Evolutionary conservation across 2,113 vertebrate genomes (phyloP), one percentile per base, ranked within the genome.

Genomic region (Verasper variegatus): DNA sequence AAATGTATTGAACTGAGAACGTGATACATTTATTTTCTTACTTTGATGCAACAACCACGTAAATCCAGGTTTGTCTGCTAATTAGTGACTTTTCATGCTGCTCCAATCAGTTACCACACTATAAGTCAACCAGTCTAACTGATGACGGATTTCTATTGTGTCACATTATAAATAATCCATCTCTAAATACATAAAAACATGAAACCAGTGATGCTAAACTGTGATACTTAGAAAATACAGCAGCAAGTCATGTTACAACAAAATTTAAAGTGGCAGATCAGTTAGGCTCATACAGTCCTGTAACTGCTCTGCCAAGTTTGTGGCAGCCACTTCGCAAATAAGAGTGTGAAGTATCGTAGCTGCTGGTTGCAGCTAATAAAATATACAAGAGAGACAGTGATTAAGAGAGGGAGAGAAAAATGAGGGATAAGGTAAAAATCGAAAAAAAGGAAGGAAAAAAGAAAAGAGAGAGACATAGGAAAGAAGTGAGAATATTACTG

Each of bases 291-390:
- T 45, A 21, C 52, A 5, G 20, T 49, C 4, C 6, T 40, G 42
- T 57, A 24, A 59, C 37, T n/a, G 31, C 15, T 20, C 2, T 27
- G 73, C 64, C 52, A 69, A 56, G 68, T 76, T 63, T 71, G 67
- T 76, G 63, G 18, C 51, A 63, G 52, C 27, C 42, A 18, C 20
- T 10, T 57, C 27, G 60, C 35, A 51, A 17, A 51, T 51, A 31
- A 71, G 35, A 56, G 61, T 24, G 45, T 24, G 45, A 62, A 69
- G 64, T 40, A 7, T 17, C 21, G 3, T 42, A 21, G 67, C 82
- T 80, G 40, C 81, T 56, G 69, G 61, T 47, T 70, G 71, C 47
- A n/a, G n/a, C 62, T 40, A 51, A 54, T 76, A 76, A 78, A 73
- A 80, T 63, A 76, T 26, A 82, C 66, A 65, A 24, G 6, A 56